These are phyloP conservation scores for Salvator merianae DNA, from an alignment of 2,113 vertebrate genomes.

Conservation along the genomic window DNA sequence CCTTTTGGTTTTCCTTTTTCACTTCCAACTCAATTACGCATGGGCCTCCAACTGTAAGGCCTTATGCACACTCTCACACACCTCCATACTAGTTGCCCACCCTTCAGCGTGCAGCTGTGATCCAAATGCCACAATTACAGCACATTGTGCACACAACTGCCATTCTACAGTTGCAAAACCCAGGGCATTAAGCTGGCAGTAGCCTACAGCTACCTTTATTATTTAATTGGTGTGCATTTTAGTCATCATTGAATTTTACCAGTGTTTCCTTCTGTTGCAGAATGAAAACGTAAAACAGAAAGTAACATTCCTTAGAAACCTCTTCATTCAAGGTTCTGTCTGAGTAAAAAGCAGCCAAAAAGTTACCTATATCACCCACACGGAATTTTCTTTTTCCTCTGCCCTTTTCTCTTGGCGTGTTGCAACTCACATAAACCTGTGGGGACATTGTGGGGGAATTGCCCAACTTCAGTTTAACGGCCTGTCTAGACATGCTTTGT, in stretches of 20 bases:
- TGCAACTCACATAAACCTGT: neutral
- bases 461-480: neutral
- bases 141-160: neutral
- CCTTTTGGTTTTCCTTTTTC: too few species aligned
- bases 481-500: slow-evolving; percentile 23
- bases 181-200: neutral
- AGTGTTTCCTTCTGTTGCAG: neutral
- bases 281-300: neutral
- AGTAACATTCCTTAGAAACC: neutral
- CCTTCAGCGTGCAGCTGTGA: neutral
- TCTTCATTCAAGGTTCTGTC: neutral
- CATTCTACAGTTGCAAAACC: too few species aligned
- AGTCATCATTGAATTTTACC: neutral
- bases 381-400: neutral
- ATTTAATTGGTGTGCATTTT: neutral
- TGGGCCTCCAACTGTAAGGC: too few species aligned
- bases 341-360: neutral
- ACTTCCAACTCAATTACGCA: too few species aligned
- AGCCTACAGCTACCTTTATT: neutral
- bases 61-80: too few species aligned
- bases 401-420: slow-evolving; percentile 13
- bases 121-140: neutral
- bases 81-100: neutral
- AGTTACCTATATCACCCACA: neutral
- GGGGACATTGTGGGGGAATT: neutral